Evolutionary conservation across 1,140 invertebrate genomes (phyloP).

Genomic region (Drosophila melanica): DNA sequence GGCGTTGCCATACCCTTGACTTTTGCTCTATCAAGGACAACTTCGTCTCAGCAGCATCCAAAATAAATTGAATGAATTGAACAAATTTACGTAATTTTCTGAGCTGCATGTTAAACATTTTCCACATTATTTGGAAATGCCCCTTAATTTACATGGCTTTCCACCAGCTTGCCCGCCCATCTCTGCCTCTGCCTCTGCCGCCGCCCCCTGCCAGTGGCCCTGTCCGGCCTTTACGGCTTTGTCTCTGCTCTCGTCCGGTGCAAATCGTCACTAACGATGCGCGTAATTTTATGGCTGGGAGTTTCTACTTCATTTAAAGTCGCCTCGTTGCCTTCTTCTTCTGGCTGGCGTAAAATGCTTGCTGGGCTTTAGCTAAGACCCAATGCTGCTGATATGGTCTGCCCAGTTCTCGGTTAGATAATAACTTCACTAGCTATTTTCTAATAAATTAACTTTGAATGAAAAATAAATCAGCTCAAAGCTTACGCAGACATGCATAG

Average conservation of each 20-base stretch:
- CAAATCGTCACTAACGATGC: slow-evolving; percentile 79
- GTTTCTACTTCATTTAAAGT: slow-evolving; percentile 80
- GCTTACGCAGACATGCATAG: slow-evolving; percentile 52
- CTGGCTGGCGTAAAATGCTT: slow-evolving; percentile 53
- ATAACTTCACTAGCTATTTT: slow-evolving; percentile 78
- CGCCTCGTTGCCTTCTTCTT: slow-evolving; percentile 17
- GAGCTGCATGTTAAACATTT: slow-evolving; percentile 51
- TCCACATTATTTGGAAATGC: slow-evolving; percentile 57
- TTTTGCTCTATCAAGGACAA: slow-evolving; percentile 57
- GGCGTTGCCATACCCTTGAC: slow-evolving; percentile 64
- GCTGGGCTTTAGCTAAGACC: slow-evolving; percentile 57
- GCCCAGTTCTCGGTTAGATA: slow-evolving; percentile 67
- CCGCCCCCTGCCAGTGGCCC: background rate
- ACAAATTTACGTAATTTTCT: slow-evolving; percentile 72
- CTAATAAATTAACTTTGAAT: slow-evolving; percentile 82
- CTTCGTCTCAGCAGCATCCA: slow-evolving; percentile 10
- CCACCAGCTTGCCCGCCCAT: background rate
- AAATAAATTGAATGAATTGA: slow-evolving; percentile 69
- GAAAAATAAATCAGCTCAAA: slow-evolving; percentile 70
- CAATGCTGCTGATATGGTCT: slow-evolving; percentile 57
- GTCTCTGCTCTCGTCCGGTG: slow-evolving; percentile 52
- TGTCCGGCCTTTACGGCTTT: slow-evolving; percentile 19
- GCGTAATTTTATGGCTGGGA: slow-evolving; percentile 78
- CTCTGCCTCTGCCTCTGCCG: background rate
- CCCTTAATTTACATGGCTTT: slow-evolving; percentile 68